A percentile compares a stretch with the other conserved stretches of the same genome.
These are phyloP conservation scores for Tachypleus tridentatus DNA, from an alignment of 1,140 invertebrate genomes.

Conservation along the genomic window DNA sequence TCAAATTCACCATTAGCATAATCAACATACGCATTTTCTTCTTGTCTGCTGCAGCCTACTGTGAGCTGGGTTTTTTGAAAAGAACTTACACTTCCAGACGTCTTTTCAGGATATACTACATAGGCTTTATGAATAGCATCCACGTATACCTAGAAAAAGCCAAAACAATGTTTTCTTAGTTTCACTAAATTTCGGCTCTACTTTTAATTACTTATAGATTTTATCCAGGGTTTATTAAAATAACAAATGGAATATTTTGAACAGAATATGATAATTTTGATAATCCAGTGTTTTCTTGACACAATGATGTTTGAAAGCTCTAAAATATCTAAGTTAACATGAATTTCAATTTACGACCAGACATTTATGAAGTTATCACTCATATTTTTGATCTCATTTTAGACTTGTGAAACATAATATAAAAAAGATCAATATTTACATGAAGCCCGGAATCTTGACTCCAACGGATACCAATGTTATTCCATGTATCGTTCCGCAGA, in stretches of 20 bases:
- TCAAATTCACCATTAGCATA: conserved; percentile 22
- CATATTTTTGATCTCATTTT: neutral
- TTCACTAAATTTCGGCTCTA: too few relatives aligned
- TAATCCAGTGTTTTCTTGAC: neutral
- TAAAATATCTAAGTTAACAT: neutral
- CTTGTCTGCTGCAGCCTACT: conserved; percentile 23
- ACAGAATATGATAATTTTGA: neutral
- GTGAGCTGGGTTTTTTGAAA: conserved; percentile 19
- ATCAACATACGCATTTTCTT: conserved; percentile 15
- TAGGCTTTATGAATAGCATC: conserved; percentile 15
- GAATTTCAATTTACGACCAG: neutral
- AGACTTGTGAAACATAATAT: neutral
- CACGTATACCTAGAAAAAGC: conserved; percentile 20
- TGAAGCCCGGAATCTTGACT: conserved; percentile 14
- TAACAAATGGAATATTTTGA: neutral
- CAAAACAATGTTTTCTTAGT: neutral
- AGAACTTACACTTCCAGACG: conserved; percentile 2
- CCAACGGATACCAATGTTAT: conserved; percentile 26
- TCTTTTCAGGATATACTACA: conserved; percentile 14
- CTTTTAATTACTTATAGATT: too few relatives aligned
- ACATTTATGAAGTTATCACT: neutral
- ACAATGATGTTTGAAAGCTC: too few relatives aligned
- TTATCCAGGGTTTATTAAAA: neutral
- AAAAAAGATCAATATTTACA: conserved; percentile 7
- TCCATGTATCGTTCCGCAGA: conserved; percentile 25